Evolutionary conservation across 2,113 vertebrate species (phyloP).

Genomic region (Catharus minimus): DNA sequence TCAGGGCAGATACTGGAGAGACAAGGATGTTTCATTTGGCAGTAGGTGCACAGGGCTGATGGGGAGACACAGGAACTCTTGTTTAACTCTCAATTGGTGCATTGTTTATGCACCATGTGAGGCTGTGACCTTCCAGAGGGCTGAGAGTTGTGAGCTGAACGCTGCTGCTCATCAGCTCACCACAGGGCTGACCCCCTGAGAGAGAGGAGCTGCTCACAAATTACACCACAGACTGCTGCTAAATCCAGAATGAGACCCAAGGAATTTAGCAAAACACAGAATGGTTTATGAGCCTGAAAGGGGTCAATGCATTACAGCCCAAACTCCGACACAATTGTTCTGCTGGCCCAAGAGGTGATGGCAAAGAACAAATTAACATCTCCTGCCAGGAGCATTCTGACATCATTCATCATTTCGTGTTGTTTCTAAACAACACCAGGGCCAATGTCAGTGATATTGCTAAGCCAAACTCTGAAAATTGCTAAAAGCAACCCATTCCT

Average conservation of each 20-base stretch:
- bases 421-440: background rate
- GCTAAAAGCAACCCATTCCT: background rate
- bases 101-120: background rate
- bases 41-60: background rate
- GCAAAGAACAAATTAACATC: background rate
- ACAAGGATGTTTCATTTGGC: slow-evolving; percentile 38
- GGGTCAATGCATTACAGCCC: background rate
- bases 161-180: background rate
- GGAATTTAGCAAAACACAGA: background rate
- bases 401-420: background rate
- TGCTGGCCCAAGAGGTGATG: background rate
- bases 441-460: background rate
- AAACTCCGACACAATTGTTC: background rate
- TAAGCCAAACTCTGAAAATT: background rate
- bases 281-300: background rate
- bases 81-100: slow-evolving; percentile 17
- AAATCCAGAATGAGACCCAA: background rate
- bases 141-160: background rate
- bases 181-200: background rate
- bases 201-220: background rate
- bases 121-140: background rate
- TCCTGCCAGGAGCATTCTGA: background rate
- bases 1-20: slow-evolving; percentile 41
- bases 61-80: slow-evolving; percentile 35
- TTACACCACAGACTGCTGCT: background rate